phyloP scores from a whole-genome alignment of 1,140 invertebrate species.

The Danaus melanippus region DNA sequence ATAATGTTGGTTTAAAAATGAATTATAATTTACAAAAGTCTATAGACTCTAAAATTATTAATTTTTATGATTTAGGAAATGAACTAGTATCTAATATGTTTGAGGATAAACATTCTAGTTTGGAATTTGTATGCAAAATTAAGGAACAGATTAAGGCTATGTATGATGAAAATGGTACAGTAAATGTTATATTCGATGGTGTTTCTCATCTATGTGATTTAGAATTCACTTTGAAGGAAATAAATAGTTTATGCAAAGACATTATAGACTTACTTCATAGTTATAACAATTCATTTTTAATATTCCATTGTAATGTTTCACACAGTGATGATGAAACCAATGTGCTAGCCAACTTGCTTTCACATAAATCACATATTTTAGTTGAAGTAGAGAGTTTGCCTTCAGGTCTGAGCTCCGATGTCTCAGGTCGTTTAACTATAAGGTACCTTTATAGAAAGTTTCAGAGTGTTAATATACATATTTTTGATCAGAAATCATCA shows the following conservation, averaged over 20 bases:
- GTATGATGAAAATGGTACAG: slow-evolving; percentile 42
- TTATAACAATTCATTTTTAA: slow-evolving; percentile 42
- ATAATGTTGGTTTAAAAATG: slow-evolving; percentile 80
- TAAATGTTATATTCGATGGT: slow-evolving; percentile 80
- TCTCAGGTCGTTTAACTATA: slow-evolving; percentile 77
- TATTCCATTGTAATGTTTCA: slow-evolving; percentile 51
- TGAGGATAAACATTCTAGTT: slow-evolving; percentile 60
- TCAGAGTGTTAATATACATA: slow-evolving; percentile 50
- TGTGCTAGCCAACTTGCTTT: slow-evolving; percentile 73
- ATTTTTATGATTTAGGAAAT: slow-evolving; percentile 59
- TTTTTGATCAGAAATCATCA: slow-evolving; percentile 52
- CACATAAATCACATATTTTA: slow-evolving; percentile 75
- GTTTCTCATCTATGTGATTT: slow-evolving; percentile 79
- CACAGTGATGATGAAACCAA: slow-evolving; percentile 73
- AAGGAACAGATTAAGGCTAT: slow-evolving; percentile 35
- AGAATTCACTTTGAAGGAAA: slow-evolving; percentile 67
- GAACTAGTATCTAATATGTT: slow-evolving; percentile 69
- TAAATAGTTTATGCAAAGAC: slow-evolving; percentile 72
- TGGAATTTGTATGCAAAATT: slow-evolving; percentile 39
- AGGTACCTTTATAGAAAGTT: slow-evolving; percentile 58
- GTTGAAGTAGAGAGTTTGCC: slow-evolving; percentile 76
- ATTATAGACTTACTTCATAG: slow-evolving; percentile 43
- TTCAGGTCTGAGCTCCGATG: slow-evolving; percentile 78
- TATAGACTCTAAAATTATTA: slow-evolving; percentile 69
- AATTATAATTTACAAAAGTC: slow-evolving; percentile 78